Percentiles rank a stretch among this genome's conserved stretches.
phyloP scores from a whole-genome alignment of 2,888 invertebrate genomes.

The Mythimna lalbum region DNA sequence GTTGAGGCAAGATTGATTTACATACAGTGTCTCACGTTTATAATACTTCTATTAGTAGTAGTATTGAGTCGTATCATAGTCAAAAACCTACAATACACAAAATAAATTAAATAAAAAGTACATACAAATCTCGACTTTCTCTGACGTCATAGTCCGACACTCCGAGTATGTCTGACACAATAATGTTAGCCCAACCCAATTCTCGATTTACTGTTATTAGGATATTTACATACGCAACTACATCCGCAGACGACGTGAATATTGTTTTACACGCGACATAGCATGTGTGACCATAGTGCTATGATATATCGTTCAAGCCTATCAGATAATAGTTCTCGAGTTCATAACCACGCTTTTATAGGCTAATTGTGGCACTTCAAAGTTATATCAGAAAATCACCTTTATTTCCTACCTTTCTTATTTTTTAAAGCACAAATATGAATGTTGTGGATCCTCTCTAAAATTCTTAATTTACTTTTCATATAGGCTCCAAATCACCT shows the following conservation, averaged over 20 bases:
- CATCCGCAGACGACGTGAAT: conserved; percentile 35
- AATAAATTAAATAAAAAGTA: neutral
- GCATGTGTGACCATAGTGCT: conserved; percentile 32
- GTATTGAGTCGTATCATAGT: neutral
- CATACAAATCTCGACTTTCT: conserved; percentile 30
- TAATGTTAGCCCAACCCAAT: conserved; percentile 56
- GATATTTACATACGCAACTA: conserved; percentile 58
- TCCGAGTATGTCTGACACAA: too few species aligned
- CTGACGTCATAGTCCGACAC: conserved; percentile 50
- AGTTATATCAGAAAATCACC: neutral
- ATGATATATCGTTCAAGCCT: neutral
- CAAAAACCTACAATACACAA: neutral
- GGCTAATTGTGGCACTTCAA: neutral
- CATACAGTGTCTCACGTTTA: neutral
- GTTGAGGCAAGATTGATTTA: neutral
- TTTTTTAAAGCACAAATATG: neutral
- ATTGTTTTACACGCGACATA: conserved; percentile 53
- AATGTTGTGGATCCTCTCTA: too few species aligned
- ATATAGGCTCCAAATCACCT: too few species aligned
- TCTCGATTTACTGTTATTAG: conserved; percentile 57
- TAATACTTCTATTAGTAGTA: neutral
- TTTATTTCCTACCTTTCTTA: neutral
- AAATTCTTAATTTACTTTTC: too few species aligned
- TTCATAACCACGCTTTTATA: neutral
- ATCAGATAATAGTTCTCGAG: neutral